Evolutionary conservation across 1,140 invertebrate genomes (phyloP).

Genomic region (Eumaeus atala): DNA sequence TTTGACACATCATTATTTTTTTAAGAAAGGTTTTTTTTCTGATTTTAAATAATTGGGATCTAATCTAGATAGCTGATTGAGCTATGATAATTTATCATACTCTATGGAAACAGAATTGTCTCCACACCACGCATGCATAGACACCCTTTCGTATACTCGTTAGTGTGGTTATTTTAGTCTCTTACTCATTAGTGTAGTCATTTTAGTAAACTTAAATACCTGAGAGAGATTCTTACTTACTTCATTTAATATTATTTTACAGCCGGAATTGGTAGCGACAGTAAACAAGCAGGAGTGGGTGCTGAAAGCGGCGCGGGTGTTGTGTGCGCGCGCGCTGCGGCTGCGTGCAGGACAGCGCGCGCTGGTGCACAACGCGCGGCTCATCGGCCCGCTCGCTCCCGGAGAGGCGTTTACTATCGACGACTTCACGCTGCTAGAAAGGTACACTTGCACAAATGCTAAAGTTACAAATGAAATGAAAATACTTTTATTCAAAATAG

Average conservation of each 20-base stretch:
- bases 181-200: background rate
- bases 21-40: no score
- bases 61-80: no score
- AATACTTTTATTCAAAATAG: no score
- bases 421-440: constrained; percentile 93
- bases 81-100: no score
- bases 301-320: constrained; percentile 77
- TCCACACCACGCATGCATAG: no score
- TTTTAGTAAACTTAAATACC: background rate
- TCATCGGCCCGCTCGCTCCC: constrained; percentile 88
- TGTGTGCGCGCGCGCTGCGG: constrained; percentile 75
- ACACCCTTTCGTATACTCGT: no score
- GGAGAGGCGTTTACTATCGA: constrained; percentile 90
- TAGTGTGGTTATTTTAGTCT: no score
- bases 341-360: constrained; percentile 77
- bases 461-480: no score
- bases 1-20: no score
- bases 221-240: background rate
- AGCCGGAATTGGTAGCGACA: constrained; percentile 63
- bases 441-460: constrained; percentile 47
- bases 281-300: constrained; percentile 72
- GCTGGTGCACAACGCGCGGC: constrained; percentile 91
- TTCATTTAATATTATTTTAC: constrained; percentile 6
- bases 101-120: no score
- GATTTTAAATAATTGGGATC: no score